Evolutionary conservation across 2,888 invertebrate genomes (phyloP), one percentile per base, ranked within the genome.

Genomic region (Adelognathus sp.): DNA sequence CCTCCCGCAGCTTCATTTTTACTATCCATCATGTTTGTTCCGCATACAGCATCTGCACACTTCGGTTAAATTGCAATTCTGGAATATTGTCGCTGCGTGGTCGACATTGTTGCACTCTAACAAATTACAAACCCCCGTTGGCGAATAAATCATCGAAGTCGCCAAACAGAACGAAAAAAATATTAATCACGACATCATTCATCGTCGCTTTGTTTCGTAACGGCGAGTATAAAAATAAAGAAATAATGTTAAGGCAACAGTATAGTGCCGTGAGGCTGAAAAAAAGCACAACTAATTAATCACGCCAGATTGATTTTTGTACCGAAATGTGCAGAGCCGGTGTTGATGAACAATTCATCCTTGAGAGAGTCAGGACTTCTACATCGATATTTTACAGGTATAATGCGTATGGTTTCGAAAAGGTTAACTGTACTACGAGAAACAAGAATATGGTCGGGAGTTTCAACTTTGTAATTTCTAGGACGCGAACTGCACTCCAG

Each of bases 51-150:
- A 5, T 18, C 3, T n/a, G n/a, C 18, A 52, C 66, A 66, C 66
- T 66, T 52, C 27, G 36, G 66, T 66, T 66, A 54, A 44, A 41
- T 27, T 7, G 6, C 52, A 29, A 52, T 36, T 14, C 52, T 5
- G 27, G 9, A 36, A 66, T 52, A 63, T 63, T 63, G 46, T 63
- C 63, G 31, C 46, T 46, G 18, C 11, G 46, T 7, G 33, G 46
- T 31, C 46, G 7, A 63, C 46, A 16, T 44, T 63, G 29, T 46
- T n/a, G 63, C 46, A 46, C 46, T 63, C 18, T 63, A 27, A 31
- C 46, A 24, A 63, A 63, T 46, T 63, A 29, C 41, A n/a, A 16
- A 21, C 36, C 46, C 29, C 14, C 29, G 41, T 46, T 27, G 46
- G 11, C 46, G n/a, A 46, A 63, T 31, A 29, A 61, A 61, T 61